These are phyloP conservation scores for Caenorhabditis afra DNA, from an alignment of 2,888 invertebrate genomes.

Conservation along the genomic window DNA sequence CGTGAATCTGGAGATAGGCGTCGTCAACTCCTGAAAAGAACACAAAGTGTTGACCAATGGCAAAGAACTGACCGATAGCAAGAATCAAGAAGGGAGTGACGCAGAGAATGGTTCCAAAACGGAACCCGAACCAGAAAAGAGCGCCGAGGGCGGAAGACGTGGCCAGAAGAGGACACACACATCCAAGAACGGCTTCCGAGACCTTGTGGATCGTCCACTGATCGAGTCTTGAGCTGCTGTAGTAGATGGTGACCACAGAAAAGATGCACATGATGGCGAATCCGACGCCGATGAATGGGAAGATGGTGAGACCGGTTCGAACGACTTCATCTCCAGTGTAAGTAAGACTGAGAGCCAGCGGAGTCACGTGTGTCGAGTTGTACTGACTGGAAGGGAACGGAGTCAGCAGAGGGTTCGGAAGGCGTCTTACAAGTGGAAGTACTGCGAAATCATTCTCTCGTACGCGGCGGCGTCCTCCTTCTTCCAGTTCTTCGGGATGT, in stretches of 20 bases:
- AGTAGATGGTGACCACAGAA: slow-evolving; percentile 73
- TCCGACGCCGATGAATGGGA: slow-evolving; percentile 76
- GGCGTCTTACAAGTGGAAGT: slow-evolving; percentile 69
- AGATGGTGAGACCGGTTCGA: slow-evolving; percentile 76
- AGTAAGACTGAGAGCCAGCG: slow-evolving; percentile 71
- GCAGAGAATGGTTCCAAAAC: slow-evolving; percentile 78
- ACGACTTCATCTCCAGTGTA: slow-evolving; percentile 77
- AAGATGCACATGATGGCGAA: slow-evolving; percentile 75
- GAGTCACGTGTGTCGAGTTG: slow-evolving; percentile 64
- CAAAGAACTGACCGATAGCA: slow-evolving; percentile 68
- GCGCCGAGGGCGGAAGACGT: slow-evolving; percentile 75
- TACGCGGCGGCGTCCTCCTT: slow-evolving; percentile 71
- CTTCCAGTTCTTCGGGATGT: slow-evolving; percentile 69
- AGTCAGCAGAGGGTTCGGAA: background rate
- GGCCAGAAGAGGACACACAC: slow-evolving; percentile 75
- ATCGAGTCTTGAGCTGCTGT: slow-evolving; percentile 58
- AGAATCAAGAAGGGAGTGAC: slow-evolving; percentile 78
- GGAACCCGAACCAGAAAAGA: slow-evolving; percentile 75
- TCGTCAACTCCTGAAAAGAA: slow-evolving; percentile 72
- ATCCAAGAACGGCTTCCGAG: slow-evolving; percentile 71
- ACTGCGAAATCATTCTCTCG: slow-evolving; percentile 69
- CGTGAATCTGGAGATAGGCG: slow-evolving; percentile 77
- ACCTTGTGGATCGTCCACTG: slow-evolving; percentile 71
- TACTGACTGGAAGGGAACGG: slow-evolving; percentile 63
- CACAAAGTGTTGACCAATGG: too few relatives aligned